Evolutionary conservation across 2,113 vertebrate species (phyloP).

Genomic region (Bolborhynchus lineola): DNA sequence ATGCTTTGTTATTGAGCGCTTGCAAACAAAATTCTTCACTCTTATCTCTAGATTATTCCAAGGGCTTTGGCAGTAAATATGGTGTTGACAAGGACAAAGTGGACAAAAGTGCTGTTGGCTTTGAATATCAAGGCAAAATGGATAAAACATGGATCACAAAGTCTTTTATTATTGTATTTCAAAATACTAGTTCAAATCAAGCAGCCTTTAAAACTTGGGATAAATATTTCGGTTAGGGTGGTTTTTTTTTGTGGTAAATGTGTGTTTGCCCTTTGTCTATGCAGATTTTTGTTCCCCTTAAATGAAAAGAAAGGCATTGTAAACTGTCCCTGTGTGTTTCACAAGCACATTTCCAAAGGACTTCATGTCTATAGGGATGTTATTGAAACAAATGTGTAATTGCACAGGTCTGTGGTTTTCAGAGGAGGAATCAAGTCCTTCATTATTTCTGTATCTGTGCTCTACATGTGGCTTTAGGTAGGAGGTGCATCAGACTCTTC

Average conservation of each 20-base stretch:
- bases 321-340: neutral
- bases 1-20: neutral
- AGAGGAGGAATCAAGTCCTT: neutral
- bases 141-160: constrained; percentile 95
- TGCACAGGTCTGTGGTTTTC: neutral
- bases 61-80: constrained; percentile 80
- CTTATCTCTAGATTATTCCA: constrained; percentile 77
- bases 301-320: neutral
- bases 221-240: rapidly evolving
- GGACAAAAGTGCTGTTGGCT: constrained; percentile 88
- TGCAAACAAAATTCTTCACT: neutral
- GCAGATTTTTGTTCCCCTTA: neutral
- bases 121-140: constrained; percentile 92
- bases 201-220: neutral
- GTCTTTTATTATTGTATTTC: constrained; percentile 73
- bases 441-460: neutral
- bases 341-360: neutral
- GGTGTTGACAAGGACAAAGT: constrained; percentile 88
- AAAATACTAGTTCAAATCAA: neutral
- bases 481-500: neutral
- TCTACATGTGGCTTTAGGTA: neutral
- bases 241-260: neutral
- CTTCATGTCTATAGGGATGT: neutral
- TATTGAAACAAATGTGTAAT: neutral
- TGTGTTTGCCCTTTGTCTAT: neutral